Base-by-base conservation (phyloP, 2,888 invertebrate species). In the Tyria jacobaeae region DNA sequence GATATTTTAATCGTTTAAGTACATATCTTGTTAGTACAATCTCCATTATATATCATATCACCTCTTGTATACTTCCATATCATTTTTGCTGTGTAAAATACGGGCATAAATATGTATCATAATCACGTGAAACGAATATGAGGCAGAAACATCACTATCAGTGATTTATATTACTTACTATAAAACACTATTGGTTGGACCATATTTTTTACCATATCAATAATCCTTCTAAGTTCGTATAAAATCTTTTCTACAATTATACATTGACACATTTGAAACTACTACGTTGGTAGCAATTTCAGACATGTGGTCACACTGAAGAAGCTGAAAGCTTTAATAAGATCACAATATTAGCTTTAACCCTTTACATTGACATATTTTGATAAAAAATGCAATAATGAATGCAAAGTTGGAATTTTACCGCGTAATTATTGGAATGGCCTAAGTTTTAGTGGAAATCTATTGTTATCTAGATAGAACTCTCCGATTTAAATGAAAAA, bases 21-120 rank as follows among this genome's bases (percentile, higher is more conserved):
- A 92, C 92, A 93, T 94, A 93, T 93, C 92, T 90, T 86, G 85
- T 89, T 92, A 92, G 92, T 91, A 92, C 92, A 92, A 92, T 91
- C 87, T 90, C 85, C 89, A 90, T 84, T 82, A 81, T 82, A 79
- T 88, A 83, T 92, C 93, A 94, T 94, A 94, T 94, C 93, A 93
- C 89, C 87, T 87, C 89, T 90, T 93, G 92, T 92, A 93, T 90
- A 92, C 89, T 89, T 86, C 85, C 93, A 94, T 92, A 93, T 94
- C 93, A 89, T 91, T 89, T 87, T 89, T 89, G 89, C 89, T 91
- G 89, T 92, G 87, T 89, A 87, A 83, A 84, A 79, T 77, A 78
- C 78, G 75, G 81, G 82, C 88, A 87, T 44, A 44, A 44, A 21
- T 91, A 88, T 89, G 87, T 86, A 85, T 86, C 84, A 89, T 85